phyloP scores from a whole-genome alignment of 2,888 invertebrate genomes.

The Lasioglossum pauxillum region DNA sequence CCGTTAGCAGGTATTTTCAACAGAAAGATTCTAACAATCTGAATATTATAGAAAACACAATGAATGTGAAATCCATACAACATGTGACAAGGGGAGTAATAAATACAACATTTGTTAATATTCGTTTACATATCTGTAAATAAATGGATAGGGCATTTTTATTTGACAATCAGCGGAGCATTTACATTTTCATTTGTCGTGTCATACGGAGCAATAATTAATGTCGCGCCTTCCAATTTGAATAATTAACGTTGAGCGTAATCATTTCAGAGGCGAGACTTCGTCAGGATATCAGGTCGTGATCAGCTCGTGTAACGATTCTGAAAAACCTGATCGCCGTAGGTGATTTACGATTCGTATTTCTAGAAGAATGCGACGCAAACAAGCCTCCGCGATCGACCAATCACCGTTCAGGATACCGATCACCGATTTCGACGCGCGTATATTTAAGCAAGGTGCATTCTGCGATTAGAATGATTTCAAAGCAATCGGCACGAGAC shows the following conservation, averaged over 20 bases:
- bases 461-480: conserved; percentile 5
- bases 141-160: neutral
- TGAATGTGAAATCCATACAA: neutral
- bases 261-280: conserved; percentile 38
- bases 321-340: conserved; percentile 69
- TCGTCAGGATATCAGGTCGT: conserved; percentile 67
- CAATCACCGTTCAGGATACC: conserved; percentile 71
- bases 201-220: neutral
- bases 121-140: neutral
- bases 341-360: conserved; percentile 71
- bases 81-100: neutral
- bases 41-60: neutral
- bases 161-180: neutral
- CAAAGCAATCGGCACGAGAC: conserved; percentile 23
- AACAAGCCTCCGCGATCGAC: conserved; percentile 80
- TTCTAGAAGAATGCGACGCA: conserved; percentile 66
- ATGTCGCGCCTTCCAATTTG: neutral
- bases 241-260: conserved; percentile 12
- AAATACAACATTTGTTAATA: neutral
- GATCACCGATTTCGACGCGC: conserved; percentile 37
- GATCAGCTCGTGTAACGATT: conserved; percentile 60
- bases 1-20: neutral
- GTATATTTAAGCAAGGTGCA: conserved; percentile 72
- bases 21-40: neutral
- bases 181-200: neutral